Percentiles rank a stretch among this genome's conserved stretches.
Conservation (phyloP, 1,140 invertebrate genomes). For the Calliopsis andreniformis region DNA sequence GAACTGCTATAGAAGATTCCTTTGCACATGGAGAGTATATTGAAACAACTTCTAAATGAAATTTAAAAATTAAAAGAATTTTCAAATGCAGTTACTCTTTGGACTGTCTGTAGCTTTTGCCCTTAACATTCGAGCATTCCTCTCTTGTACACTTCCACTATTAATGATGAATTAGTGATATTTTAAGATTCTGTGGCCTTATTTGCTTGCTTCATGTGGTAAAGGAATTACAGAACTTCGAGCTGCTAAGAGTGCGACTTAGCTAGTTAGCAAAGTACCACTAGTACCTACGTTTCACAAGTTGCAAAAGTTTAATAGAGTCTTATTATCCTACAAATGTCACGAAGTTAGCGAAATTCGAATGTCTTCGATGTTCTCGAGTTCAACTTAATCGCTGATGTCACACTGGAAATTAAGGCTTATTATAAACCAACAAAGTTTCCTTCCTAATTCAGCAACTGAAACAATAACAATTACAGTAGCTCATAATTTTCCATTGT, state of each 20-base stretch:
- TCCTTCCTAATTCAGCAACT: not conserved
- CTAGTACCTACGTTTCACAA: not conserved
- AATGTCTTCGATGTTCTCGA: too few species aligned
- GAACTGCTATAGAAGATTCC: too few species aligned
- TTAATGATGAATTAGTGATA: too few species aligned
- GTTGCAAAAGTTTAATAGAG: not conserved
- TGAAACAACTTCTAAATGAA: too few species aligned
- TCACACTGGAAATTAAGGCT: not conserved
- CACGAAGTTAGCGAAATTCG: not conserved
- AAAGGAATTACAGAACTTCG: not conserved
- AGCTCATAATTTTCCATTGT: too few species aligned
- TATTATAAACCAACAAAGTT: not conserved
- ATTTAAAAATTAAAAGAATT: too few species aligned
- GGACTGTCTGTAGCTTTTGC: too few species aligned
- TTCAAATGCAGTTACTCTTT: too few species aligned
- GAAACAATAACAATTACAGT: not conserved
- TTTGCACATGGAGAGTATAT: too few species aligned
- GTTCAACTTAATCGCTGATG: not conserved
- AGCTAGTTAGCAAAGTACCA: not conserved
- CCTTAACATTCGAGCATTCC: too few species aligned
- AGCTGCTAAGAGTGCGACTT: not conserved
- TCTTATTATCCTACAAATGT: not conserved
- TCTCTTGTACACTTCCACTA: too few species aligned
- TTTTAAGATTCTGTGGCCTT: not conserved
- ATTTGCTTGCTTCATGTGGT: not conserved